phyloP scores from a whole-genome alignment of 2,888 invertebrate species.

The Leptarthrus brevirostris region DNA sequence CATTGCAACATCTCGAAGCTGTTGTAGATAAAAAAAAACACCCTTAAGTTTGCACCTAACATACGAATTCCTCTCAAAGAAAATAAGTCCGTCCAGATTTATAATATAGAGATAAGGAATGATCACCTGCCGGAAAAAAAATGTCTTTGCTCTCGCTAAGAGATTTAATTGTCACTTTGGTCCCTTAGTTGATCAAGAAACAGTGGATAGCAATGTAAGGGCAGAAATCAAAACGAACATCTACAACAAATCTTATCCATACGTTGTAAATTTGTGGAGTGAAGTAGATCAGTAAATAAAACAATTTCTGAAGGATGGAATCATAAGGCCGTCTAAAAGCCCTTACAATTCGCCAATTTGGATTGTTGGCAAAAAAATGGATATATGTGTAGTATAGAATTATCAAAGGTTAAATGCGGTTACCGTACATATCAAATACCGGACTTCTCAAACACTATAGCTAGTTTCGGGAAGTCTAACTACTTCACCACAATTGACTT shows the following conservation, averaged over 20 bases:
- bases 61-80: conserved; percentile 47
- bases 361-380: conserved; percentile 57
- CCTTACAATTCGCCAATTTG: conserved; percentile 56
- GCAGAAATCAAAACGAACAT: conserved; percentile 61
- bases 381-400: conserved; percentile 39
- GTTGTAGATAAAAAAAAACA: conserved; percentile 17
- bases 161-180: conserved; percentile 41
- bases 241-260: conserved; percentile 60
- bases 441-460: conserved; percentile 16
- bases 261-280: conserved; percentile 60
- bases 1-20: conserved; percentile 34
- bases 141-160: conserved; percentile 15
- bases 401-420: conserved; percentile 19
- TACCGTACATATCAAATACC: conserved; percentile 18
- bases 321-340: conserved; percentile 58
- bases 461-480: conserved; percentile 23
- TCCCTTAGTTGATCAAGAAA: conserved; percentile 38
- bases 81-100: conserved; percentile 20
- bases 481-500: conserved; percentile 43
- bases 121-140: conserved; percentile 3
- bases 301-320: conserved; percentile 58
- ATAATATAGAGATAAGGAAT: conserved; percentile 9
- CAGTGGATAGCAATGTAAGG: conserved; percentile 54
- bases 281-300: conserved; percentile 61
- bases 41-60: not conserved